phyloP scores from a whole-genome alignment of 2,797 vertebrate species.

The Neopelma chrysocephalum region DNA sequence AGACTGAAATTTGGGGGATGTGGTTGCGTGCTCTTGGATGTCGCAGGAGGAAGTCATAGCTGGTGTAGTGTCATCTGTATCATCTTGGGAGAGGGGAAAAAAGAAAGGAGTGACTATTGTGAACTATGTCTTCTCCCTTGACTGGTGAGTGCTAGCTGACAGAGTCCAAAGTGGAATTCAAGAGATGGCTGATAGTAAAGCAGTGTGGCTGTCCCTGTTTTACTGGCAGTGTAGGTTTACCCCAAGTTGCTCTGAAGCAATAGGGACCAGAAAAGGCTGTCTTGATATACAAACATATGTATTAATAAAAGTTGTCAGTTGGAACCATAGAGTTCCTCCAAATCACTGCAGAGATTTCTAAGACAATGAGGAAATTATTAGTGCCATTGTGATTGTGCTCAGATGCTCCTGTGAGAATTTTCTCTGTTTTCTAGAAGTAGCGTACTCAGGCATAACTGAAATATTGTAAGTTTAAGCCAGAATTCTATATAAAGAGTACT shows the following conservation, averaged over 20 bases:
- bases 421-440: neutral
- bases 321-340: neutral
- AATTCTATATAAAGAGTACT: neutral
- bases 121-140: neutral
- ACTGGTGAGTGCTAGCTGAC: neutral
- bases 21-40: neutral
- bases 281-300: neutral
- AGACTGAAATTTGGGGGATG: neutral
- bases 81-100: neutral
- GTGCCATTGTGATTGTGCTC: neutral
- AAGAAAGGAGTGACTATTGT: neutral
- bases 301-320: neutral
- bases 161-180: neutral
- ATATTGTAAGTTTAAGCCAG: neutral
- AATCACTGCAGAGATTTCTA: neutral
- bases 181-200: neutral
- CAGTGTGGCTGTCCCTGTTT: neutral
- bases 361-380: neutral
- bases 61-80: neutral
- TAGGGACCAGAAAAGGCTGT: neutral
- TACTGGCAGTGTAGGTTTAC: neutral
- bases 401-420: neutral
- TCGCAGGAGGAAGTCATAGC: neutral
- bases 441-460: neutral
- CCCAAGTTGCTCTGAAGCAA: neutral